Base-by-base conservation (phyloP, 1,140 invertebrate genomes). In the Zophobas atratus region DNA sequence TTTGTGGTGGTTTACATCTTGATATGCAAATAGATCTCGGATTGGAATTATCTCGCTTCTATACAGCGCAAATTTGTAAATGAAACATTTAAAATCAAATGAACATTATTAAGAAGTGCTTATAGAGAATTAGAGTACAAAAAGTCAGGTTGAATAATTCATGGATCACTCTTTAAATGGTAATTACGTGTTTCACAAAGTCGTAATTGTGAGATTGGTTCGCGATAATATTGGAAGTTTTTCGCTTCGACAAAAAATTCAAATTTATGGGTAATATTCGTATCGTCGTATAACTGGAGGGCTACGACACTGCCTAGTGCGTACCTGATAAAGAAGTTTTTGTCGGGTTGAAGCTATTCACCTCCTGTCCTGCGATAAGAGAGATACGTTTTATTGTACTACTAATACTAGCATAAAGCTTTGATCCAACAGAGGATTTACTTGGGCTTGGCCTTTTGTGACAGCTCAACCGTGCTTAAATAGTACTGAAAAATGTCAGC, bases 311-410 rank as follows among this genome's bases (percentile, higher is more conserved):
- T 67, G 60, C 60, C 60, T 67, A 67, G 38, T 67, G 60, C 60
- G 38, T 67, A 67, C 60, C 60, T 67, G 60, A 67, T 67, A 67
- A 67, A 67, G 60, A 67, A 67, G 60, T 67, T 67, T 67, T 67
- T 67, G 60, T 67, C 39, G 60, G 60, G 38, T 39, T 32, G 55
- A 34, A 20, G 38, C 60, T 43, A 67, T 67, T 67, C 60, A 67
- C 2, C 60, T 33, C 56, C 60, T 43, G 39, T 67, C 60, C 39
- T 67, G 60, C 60, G 60, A 67, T 67, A 67, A 67, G 38, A 67
- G 60, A 67, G 60, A 67, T 67, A 67, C 60, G 60, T 67, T 67
- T 67, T 67, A 67, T 67, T 67, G 60, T 67, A 67, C 60, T 67
- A 67, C 60, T 67, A 67, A 67, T 67, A 67, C 39, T 67, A 67